phyloP scores from a whole-genome alignment of 2,888 invertebrate species.

The Bombylius major region DNA sequence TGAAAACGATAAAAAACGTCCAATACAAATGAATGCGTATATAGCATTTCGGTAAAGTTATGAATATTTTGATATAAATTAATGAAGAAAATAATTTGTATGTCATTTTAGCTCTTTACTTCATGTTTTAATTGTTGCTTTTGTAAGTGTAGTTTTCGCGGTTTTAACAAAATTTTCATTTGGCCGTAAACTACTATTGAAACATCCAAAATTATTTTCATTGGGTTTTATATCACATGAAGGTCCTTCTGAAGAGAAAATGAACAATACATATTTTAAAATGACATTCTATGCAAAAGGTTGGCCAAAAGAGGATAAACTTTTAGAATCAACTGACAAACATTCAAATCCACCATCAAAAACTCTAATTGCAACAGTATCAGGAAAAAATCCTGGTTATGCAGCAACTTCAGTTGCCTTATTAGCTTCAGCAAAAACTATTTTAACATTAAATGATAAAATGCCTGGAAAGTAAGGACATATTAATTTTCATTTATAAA shows the following conservation, averaged over 20 bases:
- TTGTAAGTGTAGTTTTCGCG: constrained; percentile 49
- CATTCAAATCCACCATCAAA: constrained; percentile 46
- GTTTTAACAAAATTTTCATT: constrained; percentile 47
- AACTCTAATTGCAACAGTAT: constrained; percentile 50
- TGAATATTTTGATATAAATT: neutral
- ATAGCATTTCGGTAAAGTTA: constrained; percentile 37
- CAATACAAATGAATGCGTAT: constrained; percentile 69
- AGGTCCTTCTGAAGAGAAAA: constrained; percentile 48
- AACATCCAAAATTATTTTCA: constrained; percentile 60
- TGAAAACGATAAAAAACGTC: constrained; percentile 53
- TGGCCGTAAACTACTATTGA: constrained; percentile 52
- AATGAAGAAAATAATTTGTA: neutral
- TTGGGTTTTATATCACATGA: constrained; percentile 53
- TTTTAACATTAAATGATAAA: constrained; percentile 61
- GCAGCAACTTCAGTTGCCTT: constrained; percentile 64
- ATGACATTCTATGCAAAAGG: constrained; percentile 66
- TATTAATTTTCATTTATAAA: constrained; percentile 30
- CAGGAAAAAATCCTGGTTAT: constrained; percentile 50
- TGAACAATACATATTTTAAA: constrained; percentile 48
- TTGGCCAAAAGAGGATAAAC: constrained; percentile 51
- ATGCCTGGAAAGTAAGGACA: constrained; percentile 56
- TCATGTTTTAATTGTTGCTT: constrained; percentile 37
- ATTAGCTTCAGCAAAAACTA: constrained; percentile 57
- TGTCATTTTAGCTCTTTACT: constrained; percentile 38
- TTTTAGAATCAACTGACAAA: constrained; percentile 41